A percentile compares a stretch with the other conserved stretches of the same genome.
phyloP scores from a whole-genome alignment of 2,113 vertebrate species.

The Calcarius ornatus region DNA sequence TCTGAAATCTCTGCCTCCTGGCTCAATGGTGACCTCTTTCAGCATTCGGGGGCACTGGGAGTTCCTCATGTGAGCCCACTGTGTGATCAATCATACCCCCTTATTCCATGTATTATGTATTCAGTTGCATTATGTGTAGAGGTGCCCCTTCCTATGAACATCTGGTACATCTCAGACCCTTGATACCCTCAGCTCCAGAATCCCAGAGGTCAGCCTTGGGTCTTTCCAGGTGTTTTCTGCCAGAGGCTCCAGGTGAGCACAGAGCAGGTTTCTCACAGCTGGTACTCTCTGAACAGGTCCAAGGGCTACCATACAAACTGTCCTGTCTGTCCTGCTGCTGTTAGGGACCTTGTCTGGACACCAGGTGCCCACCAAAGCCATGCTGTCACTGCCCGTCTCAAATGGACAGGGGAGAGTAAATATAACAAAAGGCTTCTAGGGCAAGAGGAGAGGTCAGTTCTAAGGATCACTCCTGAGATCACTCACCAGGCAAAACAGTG shows the following conservation, averaged over 20 bases:
- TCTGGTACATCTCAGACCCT: background rate
- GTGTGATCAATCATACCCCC: background rate
- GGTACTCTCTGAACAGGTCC: background rate
- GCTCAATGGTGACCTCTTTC: background rate
- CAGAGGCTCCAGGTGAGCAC: background rate
- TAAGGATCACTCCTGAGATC: background rate
- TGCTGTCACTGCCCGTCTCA: background rate
- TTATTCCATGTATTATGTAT: background rate
- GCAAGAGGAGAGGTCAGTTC: background rate
- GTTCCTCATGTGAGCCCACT: background rate
- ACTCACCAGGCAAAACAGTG: background rate
- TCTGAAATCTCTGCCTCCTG: background rate
- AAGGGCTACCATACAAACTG: background rate
- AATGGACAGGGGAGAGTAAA: background rate
- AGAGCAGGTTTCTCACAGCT: background rate
- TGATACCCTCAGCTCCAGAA: background rate
- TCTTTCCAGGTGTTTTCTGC: background rate
- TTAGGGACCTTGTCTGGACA: background rate
- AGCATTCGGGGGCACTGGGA: background rate
- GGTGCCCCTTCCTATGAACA: background rate
- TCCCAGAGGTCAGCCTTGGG: fast-evolving
- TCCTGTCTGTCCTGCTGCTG: background rate
- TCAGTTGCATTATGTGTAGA: background rate
- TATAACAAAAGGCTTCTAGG: background rate
- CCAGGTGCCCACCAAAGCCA: background rate